phyloP scores from a whole-genome alignment of 2,888 invertebrate genomes.

The Ophion slaviceki region DNA sequence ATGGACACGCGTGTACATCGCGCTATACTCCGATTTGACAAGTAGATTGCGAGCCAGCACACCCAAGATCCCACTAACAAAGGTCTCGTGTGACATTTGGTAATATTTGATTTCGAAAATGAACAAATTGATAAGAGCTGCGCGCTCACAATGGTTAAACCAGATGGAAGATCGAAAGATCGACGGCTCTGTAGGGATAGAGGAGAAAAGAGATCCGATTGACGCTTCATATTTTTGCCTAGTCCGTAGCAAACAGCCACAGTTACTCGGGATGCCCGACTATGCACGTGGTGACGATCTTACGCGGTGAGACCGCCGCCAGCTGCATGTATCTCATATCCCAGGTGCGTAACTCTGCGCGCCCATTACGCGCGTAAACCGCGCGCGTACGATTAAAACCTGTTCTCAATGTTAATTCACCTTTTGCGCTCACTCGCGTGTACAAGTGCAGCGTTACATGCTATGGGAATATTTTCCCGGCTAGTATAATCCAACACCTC shows the following conservation, averaged over 20 bases:
- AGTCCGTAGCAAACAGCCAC: neutral
- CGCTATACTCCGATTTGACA: neutral
- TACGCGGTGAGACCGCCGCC: constrained; percentile 53
- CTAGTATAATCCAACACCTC: constrained; percentile 48
- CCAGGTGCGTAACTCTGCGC: constrained; percentile 59
- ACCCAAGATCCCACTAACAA: neutral
- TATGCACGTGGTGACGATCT: constrained; percentile 49
- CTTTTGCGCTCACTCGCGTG: constrained; percentile 46
- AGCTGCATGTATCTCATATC: constrained; percentile 62
- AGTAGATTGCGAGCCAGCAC: neutral
- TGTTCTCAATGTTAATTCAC: constrained; percentile 67
- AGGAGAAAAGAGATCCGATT: neutral
- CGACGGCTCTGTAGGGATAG: neutral
- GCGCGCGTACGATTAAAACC: constrained; percentile 62
- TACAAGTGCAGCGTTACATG: constrained; percentile 27
- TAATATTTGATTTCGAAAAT: constrained; percentile 23
- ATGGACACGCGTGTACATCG: too few species aligned
- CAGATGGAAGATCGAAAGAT: too few species aligned
- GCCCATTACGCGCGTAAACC: constrained; percentile 66
- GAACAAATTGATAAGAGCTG: constrained; percentile 12
- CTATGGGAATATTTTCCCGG: constrained; percentile 30
- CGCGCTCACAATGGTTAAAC: neutral
- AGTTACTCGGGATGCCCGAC: neutral
- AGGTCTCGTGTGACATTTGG: constrained; percentile 13
- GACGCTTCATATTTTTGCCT: constrained; percentile 53